phyloP scores from a whole-genome alignment of 2,797 vertebrate species.

The Loris lydekkerianus region DNA sequence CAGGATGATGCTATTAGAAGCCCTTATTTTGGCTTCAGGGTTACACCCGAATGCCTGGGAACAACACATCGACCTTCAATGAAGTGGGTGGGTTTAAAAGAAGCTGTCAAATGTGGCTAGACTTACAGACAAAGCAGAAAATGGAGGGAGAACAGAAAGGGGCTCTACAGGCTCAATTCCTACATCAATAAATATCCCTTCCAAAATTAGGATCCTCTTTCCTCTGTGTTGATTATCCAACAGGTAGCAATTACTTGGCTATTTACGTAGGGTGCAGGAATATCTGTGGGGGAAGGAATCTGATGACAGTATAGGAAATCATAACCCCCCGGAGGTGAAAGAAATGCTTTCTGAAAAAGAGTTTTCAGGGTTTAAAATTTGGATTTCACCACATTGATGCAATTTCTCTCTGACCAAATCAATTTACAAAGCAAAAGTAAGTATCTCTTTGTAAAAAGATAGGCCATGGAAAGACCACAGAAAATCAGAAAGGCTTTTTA shows the following conservation, averaged over 20 bases:
- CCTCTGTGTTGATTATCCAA: background rate
- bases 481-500: background rate
- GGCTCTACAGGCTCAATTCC: background rate
- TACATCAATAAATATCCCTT: background rate
- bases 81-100: background rate
- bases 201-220: conserved; percentile 34
- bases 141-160: background rate
- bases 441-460: conserved; percentile 36
- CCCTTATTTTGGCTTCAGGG: background rate
- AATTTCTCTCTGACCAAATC: conserved; percentile 36
- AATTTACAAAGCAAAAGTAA: conserved; percentile 33
- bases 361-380: background rate
- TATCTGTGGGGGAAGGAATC: background rate
- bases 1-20: background rate
- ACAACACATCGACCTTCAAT: background rate
- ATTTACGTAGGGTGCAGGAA: background rate
- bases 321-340: background rate
- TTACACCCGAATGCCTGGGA: background rate
- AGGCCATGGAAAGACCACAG: background rate
- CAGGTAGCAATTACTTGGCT: background rate
- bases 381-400: background rate
- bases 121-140: background rate
- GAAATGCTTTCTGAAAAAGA: background rate
- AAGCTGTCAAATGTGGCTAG: conserved; percentile 10
- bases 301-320: background rate